Evolutionary conservation across 2,888 invertebrate genomes (phyloP), one percentile per base, ranked within the genome.

Genomic region (Pemphredon lugubris): DNA sequence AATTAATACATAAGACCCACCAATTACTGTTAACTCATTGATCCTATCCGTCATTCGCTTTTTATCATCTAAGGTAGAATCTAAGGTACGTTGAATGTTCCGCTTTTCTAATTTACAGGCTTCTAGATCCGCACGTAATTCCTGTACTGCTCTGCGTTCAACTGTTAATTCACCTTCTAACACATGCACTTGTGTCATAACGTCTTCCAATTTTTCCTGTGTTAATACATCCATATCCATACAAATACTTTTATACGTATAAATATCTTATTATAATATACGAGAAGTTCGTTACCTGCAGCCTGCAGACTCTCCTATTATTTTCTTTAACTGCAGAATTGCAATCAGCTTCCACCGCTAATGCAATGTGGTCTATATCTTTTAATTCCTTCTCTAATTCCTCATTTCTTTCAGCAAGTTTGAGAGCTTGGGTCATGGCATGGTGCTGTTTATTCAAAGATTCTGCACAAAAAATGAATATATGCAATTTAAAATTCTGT

Each of bases 301-400:
- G 90, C 76, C 83, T 90, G 59, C 86, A 88, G 16, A 92, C 89
- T 86, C 91, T 91, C 61, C 87, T 89, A 68, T 92, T 91, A 86
- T 94, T 93, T 66, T 91, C 91, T 81, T 93, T 92, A 16, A 95
- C 91, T 75, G 93, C 92, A 55, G 92, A 92, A 87, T 95, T 95
- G 72, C 95, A 95, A 84, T 95, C 94, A 34, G 93, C 92, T 90
- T 96, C 96, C 9, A 96, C 94, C 73, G 93, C 93, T 66, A 96
- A 88, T 1, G 96, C 95, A 73, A 95, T 92, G 75, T 93, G 91
- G 86, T 95, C 95, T 48, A 96, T 92, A 85, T 95, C 94, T 74
- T 92, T 92, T 73, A 96, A 85, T 87, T 95, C 94, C 65, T 93
- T 93, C 88, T 95, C 93, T 53, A 96, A 87, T 63, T 90, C 90